Percentiles rank a stretch among this genome's conserved stretches.
Conservation (phyloP, 2,888 invertebrate species). For the Spilarctia lutea region DNA sequence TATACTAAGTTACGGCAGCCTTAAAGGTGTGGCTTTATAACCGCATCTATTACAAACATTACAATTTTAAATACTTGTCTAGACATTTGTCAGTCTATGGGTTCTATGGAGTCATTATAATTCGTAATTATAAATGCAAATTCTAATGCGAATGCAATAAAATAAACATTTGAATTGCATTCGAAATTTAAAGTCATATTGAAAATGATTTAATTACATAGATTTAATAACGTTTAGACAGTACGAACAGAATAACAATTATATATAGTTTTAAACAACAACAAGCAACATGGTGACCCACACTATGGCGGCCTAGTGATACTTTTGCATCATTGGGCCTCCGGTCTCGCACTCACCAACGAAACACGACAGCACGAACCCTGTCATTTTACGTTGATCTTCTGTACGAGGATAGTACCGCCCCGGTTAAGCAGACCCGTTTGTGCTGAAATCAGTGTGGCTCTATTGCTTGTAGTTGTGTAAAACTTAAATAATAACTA, state of each 20-base stretch:
- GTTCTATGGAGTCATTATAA: background rate
- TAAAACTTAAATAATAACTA: too few relatives aligned
- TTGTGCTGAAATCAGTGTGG: too few relatives aligned
- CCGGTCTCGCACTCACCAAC: too few relatives aligned
- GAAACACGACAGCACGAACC: too few relatives aligned
- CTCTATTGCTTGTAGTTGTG: too few relatives aligned
- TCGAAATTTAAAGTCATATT: slow-evolving; percentile 3
- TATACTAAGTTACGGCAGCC: slow-evolving; percentile 19
- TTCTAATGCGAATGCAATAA: background rate
- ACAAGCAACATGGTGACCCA: too few relatives aligned
- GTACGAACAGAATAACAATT: background rate
- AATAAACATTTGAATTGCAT: background rate
- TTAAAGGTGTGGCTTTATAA: slow-evolving; percentile 24
- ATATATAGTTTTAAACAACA: too few relatives aligned
- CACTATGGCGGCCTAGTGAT: too few relatives aligned
- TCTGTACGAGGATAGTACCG: too few relatives aligned
- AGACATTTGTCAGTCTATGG: background rate
- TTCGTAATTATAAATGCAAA: background rate
- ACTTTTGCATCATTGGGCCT: too few relatives aligned
- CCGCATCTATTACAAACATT: slow-evolving; percentile 8
- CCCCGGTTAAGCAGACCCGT: too few relatives aligned
- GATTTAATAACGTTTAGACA: background rate
- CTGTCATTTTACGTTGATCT: too few relatives aligned
- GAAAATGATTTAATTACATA: background rate
- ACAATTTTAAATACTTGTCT: background rate